These are phyloP conservation scores for Pitangus sulphuratus DNA, from an alignment of 2,797 vertebrate species.

Conservation along the genomic window DNA sequence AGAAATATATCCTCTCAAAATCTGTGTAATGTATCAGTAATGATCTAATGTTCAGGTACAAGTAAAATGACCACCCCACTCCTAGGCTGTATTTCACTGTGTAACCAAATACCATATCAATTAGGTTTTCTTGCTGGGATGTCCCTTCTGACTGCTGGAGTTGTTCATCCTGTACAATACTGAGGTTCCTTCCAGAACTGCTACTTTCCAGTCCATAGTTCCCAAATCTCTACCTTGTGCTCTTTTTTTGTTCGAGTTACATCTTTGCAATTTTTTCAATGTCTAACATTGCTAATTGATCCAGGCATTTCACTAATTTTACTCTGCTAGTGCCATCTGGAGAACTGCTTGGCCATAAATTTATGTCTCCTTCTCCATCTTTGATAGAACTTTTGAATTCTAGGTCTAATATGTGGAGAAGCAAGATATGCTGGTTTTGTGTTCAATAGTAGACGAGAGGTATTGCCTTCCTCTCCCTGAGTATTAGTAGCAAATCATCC, in stretches of 20 bases:
- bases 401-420: neutral
- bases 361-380: neutral
- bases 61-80: neutral
- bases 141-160: neutral
- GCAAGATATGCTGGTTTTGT: neutral
- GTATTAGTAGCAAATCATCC: neutral
- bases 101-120: neutral
- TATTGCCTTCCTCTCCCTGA: neutral
- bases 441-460: neutral
- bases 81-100: neutral
- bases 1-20: neutral
- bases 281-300: neutral
- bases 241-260: neutral
- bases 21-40: neutral
- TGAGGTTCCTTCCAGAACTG: neutral
- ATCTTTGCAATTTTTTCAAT: neutral
- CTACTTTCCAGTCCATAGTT: neutral
- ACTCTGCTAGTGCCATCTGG: neutral
- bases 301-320: neutral
- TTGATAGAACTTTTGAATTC: neutral
- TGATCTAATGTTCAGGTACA: neutral
- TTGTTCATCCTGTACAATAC: neutral
- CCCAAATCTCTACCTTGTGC: neutral
- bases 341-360: neutral
- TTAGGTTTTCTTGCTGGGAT: neutral